phyloP scores from a whole-genome alignment of 2,113 vertebrate genomes.

The Dinomys branickii region DNA sequence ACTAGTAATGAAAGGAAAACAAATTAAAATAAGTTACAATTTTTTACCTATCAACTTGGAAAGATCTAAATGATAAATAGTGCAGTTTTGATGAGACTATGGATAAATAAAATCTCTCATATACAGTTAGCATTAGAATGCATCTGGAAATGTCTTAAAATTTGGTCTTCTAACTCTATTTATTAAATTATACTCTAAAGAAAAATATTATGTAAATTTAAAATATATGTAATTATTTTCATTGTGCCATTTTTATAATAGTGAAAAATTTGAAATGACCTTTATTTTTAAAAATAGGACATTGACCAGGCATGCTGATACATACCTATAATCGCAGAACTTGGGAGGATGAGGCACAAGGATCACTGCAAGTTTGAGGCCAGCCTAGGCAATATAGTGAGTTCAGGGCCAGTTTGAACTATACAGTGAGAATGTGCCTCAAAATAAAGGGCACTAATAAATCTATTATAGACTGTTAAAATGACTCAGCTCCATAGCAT shows the following conservation, averaged over 20 bases:
- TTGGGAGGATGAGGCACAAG: no score
- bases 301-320: background rate
- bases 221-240: background rate
- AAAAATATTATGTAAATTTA: slow-evolving; percentile 12
- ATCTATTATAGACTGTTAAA: background rate
- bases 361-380: background rate
- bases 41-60: slow-evolving; percentile 44
- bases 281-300: background rate
- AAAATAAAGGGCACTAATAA: background rate
- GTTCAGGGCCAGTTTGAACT: background rate
- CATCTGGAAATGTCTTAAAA: background rate
- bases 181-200: background rate
- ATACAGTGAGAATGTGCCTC: background rate
- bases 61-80: slow-evolving; percentile 19
- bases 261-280: background rate
- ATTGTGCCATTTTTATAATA: background rate
- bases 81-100: background rate
- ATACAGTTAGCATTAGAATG: background rate
- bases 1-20: slow-evolving; percentile 41
- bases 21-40: slow-evolving; percentile 40
- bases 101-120: background rate
- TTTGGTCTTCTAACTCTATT: background rate
- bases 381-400: background rate
- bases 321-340: no score
- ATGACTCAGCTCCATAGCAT: background rate